Conservation (phyloP, 2,113 vertebrate species). For the Dissostichus mawsoni region DNA sequence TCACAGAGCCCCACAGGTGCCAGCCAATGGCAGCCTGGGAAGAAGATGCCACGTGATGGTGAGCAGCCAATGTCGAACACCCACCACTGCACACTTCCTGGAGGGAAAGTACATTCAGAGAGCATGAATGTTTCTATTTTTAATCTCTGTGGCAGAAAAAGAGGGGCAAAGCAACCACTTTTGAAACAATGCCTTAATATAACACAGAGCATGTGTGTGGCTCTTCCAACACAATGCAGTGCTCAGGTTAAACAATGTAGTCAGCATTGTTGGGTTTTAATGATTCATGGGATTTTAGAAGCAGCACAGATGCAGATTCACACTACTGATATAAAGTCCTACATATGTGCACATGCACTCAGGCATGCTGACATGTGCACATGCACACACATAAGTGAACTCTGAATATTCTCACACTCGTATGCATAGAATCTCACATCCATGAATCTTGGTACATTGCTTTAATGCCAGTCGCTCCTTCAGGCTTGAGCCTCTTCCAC, state of each 20-base stretch:
- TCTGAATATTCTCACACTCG: slow-evolving; percentile 43
- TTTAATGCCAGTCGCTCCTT: slow-evolving; percentile 81
- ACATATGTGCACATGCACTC: slow-evolving; percentile 31
- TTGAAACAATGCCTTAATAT: slow-evolving; percentile 76
- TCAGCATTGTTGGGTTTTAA: slow-evolving; percentile 7
- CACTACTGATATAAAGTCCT: slow-evolving; percentile 11
- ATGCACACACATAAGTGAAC: slow-evolving; percentile 29
- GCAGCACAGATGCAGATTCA: slow-evolving; percentile 21
- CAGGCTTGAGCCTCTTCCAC: slow-evolving; percentile 70
- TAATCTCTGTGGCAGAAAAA: slow-evolving; percentile 81
- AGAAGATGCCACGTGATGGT: slow-evolving; percentile 63
- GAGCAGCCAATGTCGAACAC: slow-evolving; percentile 70
- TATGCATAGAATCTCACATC: slow-evolving; percentile 40
- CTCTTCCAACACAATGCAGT: slow-evolving; percentile 8
- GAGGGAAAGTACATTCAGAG: slow-evolving; percentile 82
- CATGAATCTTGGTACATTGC: slow-evolving; percentile 50
- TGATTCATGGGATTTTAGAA: slow-evolving; percentile 27
- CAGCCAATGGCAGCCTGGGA: slow-evolving; percentile 77
- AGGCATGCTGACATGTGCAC: slow-evolving; percentile 30
- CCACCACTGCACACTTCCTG: slow-evolving; percentile 79
- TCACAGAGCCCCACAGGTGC: slow-evolving; percentile 83
- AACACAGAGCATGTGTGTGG: slow-evolving; percentile 51
- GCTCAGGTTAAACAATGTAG: slow-evolving; percentile 22
- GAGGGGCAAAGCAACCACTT: slow-evolving; percentile 72
- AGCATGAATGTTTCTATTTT: slow-evolving; percentile 85